These are phyloP conservation scores for Leptoteleia sp. DNA, from an alignment of 1,140 invertebrate genomes.

Conservation along the genomic window DNA sequence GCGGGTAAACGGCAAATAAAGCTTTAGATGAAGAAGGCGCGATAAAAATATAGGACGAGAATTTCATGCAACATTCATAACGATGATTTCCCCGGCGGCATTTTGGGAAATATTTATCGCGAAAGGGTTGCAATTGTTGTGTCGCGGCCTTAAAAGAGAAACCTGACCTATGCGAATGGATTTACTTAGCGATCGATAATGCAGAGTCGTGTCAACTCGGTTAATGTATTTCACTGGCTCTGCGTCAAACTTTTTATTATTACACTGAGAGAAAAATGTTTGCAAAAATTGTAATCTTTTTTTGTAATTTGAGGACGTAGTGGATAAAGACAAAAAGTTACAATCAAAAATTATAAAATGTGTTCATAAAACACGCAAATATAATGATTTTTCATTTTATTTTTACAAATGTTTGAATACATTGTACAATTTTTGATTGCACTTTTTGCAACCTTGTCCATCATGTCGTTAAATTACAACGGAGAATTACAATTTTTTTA, in stretches of 20 bases:
- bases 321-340: too few species aligned
- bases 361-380: too few species aligned
- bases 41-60: background rate
- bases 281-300: too few species aligned
- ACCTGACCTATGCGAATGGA: slow-evolving; percentile 60
- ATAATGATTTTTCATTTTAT: too few species aligned
- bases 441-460: too few species aligned
- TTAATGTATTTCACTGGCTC: slow-evolving; percentile 32
- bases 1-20: background rate
- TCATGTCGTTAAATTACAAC: too few species aligned
- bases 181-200: slow-evolving; percentile 49
- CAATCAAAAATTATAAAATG: too few species aligned
- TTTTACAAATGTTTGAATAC: too few species aligned
- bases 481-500: too few species aligned
- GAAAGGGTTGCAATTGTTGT: slow-evolving; percentile 11
- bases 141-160: slow-evolving; percentile 52
- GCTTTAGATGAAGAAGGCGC: slow-evolving; percentile 1
- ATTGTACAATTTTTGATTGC: too few species aligned
- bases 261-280: too few species aligned
- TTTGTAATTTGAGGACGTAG: too few species aligned
- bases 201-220: slow-evolving; percentile 40
- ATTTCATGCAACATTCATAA: slow-evolving; percentile 4
- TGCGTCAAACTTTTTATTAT: slow-evolving; percentile 1
- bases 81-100: slow-evolving; percentile 1
- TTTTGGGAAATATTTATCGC: slow-evolving; percentile 13